Conservation (phyloP, 1,140 invertebrate species). For the Nasonia vitripennis region DNA sequence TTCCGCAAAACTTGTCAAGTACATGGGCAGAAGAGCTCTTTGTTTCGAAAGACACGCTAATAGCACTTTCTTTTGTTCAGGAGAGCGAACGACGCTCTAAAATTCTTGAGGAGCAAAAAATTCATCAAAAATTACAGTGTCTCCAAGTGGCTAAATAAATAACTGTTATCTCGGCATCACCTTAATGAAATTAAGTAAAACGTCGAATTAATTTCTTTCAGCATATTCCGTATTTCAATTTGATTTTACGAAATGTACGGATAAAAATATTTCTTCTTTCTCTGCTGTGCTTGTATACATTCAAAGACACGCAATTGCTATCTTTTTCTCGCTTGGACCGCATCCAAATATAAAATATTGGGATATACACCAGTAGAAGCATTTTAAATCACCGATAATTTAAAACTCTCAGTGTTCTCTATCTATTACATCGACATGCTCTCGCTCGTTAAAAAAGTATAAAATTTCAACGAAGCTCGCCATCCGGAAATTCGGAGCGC, state of each 20-base stretch:
- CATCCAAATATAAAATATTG: neutral
- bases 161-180: too few relatives aligned
- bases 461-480: too few relatives aligned
- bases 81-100: neutral
- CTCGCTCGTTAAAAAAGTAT: too few relatives aligned
- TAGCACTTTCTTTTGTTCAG: slow-evolving; percentile 32
- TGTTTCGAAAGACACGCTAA: slow-evolving; percentile 28
- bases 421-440: too few relatives aligned
- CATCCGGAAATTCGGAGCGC: too few relatives aligned
- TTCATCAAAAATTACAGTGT: slow-evolving; percentile 21
- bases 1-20: slow-evolving; percentile 17
- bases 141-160: neutral
- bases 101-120: neutral
- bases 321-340: neutral
- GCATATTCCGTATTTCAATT: neutral
- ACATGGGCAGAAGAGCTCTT: neutral
- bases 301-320: neutral
- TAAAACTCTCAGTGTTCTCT: neutral
- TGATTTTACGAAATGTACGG: too few relatives aligned
- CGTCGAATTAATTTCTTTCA: neutral
- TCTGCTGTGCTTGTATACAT: neutral
- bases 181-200: neutral
- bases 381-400: neutral
- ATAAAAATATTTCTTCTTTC: too few relatives aligned
- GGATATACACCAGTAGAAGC: neutral